Evolutionary conservation across 1,140 invertebrate genomes (phyloP), one percentile per base, ranked within the genome.

Genomic region (Hylaeus anthracinus): DNA sequence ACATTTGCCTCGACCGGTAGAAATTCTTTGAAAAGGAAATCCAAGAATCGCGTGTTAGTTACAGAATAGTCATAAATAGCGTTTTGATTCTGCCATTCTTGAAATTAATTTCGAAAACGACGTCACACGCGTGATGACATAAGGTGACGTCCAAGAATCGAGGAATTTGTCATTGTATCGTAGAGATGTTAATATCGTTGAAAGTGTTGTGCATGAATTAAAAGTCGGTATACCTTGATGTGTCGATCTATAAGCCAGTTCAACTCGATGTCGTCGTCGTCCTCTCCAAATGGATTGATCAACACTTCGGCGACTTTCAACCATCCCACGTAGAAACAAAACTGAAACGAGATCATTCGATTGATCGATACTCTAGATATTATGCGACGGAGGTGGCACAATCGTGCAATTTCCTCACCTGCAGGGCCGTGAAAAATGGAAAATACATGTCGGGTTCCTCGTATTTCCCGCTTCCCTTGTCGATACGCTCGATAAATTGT

Each of bases 271-370:
- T 98, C 98, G 89, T 99, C 98, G 88, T 99, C 98, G 90, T 99
- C 98, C 94, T 99, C 98, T 9, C 98, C 98, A 89, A 98, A 99
- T 3, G 97, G 97, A 94, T 98, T 98, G 74, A 98, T 98, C 72
- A 98, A 94, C 4, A 98, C 97, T 92, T 98, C 97, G 14, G 97
- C 97, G 26, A 98, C 97, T 95, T 99, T 99, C 48, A 99, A 93
- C 98, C 98, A 99, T 37, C 98, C 98, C 88, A 99, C 97, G 94
- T 99, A 99, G 93, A 99, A 99, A 91, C 98, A 97, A 92, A 99
- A 99, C 97, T 98, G 94, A 37, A 90, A 90, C 45, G 51, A 74
- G 41, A 5, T 55, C 58, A 10, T 58, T 48, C 9, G 1, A 14
- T 83, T 71, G 56, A 76, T 77, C 37, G 41, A 75, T 63, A 37